Evolutionary conservation across 53 echinoderm and acorn worm species (phyloP), one percentile per base, ranked within the genome.

Genomic region (Stichopus horrens): DNA sequence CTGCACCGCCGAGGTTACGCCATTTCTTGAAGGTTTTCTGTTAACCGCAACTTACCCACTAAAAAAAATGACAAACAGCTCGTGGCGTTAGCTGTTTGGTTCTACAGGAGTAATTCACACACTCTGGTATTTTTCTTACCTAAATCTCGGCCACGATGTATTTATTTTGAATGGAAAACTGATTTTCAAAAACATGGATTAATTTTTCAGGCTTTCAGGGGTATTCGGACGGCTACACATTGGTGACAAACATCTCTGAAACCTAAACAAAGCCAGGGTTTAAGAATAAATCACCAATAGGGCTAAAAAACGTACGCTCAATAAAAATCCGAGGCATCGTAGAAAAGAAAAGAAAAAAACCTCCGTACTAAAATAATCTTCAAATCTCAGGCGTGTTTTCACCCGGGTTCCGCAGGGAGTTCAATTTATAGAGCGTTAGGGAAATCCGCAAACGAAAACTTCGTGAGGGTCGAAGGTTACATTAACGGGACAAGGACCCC

Each of bases 401-500:
- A 5, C 19, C 71, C 6, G 6, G 18, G 18, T 71, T 71, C 71
- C 71, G 19, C 71, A 71, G 71, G 71, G 71, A 71, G 71, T 13
- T 81, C 81, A 22, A 21, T 58, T 81, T 81, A 58, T 57, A 56
- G 81, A 56, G 56, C 81, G 81, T 81, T 56, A 14, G 81, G 58
- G 53, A 20, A 81, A n/a, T 18, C 76, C 9, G 21, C 18, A 21
- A 23, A 58, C 81, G 81, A 10, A 56, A 56, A 18, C 81, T 56
- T n/a, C 14, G 19, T 16, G 7, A 18, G 21, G 58, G 81, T 81
- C 53, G 57, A 20, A 58, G 81, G 81, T 23, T 81, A 81, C 81
- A 81, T 81, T 58, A 81, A 81, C 81, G 57, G 81, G 81, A 20
- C 81, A 58, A 58, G 81, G 58, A 81, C 81, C 81, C 81, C 81